Conservation (phyloP, 2,797 vertebrate genomes). For the Crenichthys baileyi region DNA sequence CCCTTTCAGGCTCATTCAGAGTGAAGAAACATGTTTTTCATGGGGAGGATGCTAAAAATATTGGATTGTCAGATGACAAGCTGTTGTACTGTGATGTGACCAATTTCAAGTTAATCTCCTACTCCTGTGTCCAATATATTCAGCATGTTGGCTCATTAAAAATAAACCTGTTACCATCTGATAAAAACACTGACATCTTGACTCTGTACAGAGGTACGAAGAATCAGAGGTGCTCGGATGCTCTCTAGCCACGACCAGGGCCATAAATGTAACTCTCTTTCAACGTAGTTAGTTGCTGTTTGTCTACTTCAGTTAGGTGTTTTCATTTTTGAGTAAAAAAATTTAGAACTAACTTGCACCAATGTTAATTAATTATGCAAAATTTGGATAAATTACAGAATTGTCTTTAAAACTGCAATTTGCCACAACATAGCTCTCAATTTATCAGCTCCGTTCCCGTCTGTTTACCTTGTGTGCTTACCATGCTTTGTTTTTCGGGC, state of each 20-base stretch:
- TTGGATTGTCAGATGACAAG: background rate
- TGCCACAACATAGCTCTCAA: background rate
- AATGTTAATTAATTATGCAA: background rate
- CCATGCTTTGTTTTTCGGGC: conserved; percentile 15
- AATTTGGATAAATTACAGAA: background rate
- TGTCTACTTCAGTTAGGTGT: background rate
- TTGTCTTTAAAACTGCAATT: background rate
- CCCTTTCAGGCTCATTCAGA: too few species aligned
- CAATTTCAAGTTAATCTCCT: too few species aligned
- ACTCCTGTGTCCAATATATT: too few species aligned
- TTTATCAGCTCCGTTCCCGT: background rate
- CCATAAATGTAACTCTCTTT: background rate
- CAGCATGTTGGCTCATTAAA: too few species aligned
- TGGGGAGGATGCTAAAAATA: background rate
- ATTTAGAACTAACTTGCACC: background rate
- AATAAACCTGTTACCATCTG: too few species aligned
- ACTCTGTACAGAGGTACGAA: too few species aligned
- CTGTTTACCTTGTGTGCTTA: conserved; percentile 30
- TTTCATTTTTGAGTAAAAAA: background rate
- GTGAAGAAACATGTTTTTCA: too few species aligned
- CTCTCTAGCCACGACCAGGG: background rate
- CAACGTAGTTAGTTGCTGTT: background rate
- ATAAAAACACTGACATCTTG: too few species aligned
- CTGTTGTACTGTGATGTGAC: too few species aligned
- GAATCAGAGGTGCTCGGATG: background rate